These are phyloP conservation scores for Tethea ocularis DNA, from an alignment of 2,888 invertebrate species.

Conservation along the genomic window DNA sequence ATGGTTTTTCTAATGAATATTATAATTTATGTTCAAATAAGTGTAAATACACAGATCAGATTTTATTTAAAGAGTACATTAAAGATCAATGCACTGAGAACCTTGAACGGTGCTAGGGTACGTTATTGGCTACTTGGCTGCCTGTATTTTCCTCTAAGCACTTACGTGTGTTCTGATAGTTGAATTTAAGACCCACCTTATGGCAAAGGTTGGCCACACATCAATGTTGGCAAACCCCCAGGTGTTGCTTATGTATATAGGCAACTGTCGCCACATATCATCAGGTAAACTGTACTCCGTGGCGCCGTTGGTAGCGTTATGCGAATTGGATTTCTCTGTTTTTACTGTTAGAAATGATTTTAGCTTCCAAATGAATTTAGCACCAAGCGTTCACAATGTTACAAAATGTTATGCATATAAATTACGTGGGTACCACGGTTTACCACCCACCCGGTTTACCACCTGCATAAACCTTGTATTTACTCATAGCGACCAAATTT, in stretches of 20 bases:
- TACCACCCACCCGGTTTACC: background rate
- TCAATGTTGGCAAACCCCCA: no score
- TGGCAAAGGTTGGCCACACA: no score
- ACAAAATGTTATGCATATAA: slow-evolving; percentile 2
- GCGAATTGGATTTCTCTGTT: no score
- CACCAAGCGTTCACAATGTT: background rate
- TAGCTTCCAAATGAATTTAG: background rate
- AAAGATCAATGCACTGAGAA: background rate
- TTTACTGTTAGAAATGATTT: no score
- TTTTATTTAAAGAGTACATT: background rate
- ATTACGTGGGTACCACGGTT: background rate
- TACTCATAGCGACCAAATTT: slow-evolving; percentile 10
- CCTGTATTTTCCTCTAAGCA: no score
- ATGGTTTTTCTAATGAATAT: background rate
- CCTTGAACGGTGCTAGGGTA: background rate
- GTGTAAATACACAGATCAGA: no score
- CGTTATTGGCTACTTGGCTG: background rate
- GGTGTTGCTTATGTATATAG: background rate
- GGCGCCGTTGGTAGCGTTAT: background rate
- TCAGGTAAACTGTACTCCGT: no score
- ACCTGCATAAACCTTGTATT: slow-evolving; percentile 9
- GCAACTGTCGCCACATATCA: background rate
- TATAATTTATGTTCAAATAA: no score
- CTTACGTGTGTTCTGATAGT: no score
- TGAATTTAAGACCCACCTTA: no score